Base-by-base conservation (phyloP, 2,797 vertebrate species). In the Craterocephalus amniculus region DNA sequence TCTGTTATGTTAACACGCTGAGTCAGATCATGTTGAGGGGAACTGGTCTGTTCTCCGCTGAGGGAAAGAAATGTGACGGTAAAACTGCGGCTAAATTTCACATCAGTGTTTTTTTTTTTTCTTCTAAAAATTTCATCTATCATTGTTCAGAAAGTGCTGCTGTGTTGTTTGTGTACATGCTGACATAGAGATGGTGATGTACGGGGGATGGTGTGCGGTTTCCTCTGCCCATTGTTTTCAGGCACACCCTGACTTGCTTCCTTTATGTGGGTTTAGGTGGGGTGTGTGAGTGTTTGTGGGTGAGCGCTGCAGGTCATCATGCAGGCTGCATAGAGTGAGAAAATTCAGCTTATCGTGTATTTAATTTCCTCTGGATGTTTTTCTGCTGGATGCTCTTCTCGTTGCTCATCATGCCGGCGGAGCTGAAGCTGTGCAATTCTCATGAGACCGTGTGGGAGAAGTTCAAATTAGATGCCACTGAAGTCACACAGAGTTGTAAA, bases 161-260 rank as follows among this genome's bases (percentile, higher is more conserved):
- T 55, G 13, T 59, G 48, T 10, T 72, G 72, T 83, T 68, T 83
- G 49, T 65, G 59, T 63, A 59, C 40, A 60, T 54, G 91, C 49
- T 58, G 32, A 68, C 63, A 67, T 81, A 54, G 59, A 59, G 60
- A 36, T 78, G 80, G 75, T 81, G 63, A 76, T 77, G 64, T 91
- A 91, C 48, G 89, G 90, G 45, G 20, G 45, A 48, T 48, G 45
- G 45, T 48, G 67, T 91, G 92, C 40, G 89, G 91, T 93, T 88
- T 87, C 70, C 84, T 69, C 83, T 74, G 70, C 60, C 71, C 82
- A 70, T 83, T 85, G 86, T 82, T 88, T 67, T 56, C 73, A 85
- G 82, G 79, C 86, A 87, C 90, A 88, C 88, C 90, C 88, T 58
- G 40, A 70, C 76, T 72, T 67, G 80, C 80, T 88, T 90, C 87